Conservation (phyloP, 2,113 vertebrate species). For the Gallinago media region DNA sequence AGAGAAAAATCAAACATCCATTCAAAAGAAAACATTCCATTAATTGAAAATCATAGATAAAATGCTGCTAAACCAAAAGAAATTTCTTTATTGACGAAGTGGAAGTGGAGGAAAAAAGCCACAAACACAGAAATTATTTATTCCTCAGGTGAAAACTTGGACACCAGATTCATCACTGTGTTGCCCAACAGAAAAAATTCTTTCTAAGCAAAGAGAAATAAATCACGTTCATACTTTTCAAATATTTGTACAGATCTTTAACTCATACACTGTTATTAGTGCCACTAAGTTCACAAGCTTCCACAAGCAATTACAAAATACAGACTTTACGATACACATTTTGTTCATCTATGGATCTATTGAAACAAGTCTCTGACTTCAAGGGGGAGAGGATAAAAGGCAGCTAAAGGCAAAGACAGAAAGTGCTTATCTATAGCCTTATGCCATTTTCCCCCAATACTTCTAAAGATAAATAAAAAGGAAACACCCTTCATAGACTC, state of each 20-base stretch:
- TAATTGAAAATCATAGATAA: not conserved
- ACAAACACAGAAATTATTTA: not conserved
- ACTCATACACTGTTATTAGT: not conserved
- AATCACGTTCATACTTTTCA: not conserved
- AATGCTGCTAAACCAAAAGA: not conserved
- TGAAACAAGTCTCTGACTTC: not conserved
- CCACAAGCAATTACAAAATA: not conserved
- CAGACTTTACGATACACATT: not conserved
- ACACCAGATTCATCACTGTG: not conserved
- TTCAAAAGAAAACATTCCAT: not conserved
- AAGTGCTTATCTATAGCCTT: not conserved
- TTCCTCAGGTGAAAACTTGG: not conserved
- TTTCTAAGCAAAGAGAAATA: not conserved
- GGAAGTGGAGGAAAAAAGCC: not conserved
- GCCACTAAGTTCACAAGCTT: not conserved
- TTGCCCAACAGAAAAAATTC: not conserved
- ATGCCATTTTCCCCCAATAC: not conserved
- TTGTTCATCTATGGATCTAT: not conserved
- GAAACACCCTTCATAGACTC: not conserved
- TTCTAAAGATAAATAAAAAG: not conserved
- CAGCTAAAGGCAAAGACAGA: not conserved
- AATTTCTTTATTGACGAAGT: not conserved
- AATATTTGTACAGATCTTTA: not conserved
- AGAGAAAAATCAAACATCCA: not conserved
- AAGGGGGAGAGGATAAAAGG: not conserved